A percentile compares a stretch with the other conserved stretches of the same genome.
Evolutionary conservation across 2,113 vertebrate genomes (phyloP).

Genomic region (Regulus satrapa): DNA sequence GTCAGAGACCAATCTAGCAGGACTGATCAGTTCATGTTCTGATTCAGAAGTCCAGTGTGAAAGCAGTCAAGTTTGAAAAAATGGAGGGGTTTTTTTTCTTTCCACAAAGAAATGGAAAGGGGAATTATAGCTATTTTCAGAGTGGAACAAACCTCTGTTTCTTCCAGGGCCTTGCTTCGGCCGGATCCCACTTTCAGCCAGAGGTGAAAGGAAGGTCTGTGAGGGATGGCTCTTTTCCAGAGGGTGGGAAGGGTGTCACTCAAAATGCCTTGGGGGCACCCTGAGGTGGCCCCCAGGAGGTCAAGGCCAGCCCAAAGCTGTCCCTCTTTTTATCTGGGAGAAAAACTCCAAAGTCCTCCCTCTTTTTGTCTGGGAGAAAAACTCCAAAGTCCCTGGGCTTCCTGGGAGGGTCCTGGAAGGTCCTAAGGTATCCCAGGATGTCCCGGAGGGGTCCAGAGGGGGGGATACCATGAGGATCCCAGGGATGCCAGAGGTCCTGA

Average conservation of each 20-base stretch:
- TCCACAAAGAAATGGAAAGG: background rate
- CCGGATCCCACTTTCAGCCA: background rate
- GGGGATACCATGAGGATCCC: too few species aligned
- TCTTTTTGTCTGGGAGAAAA: background rate
- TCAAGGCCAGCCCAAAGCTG: background rate
- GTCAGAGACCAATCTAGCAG: background rate
- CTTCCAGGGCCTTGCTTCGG: accelerated
- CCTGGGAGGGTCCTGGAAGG: too few species aligned
- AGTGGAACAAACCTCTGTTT: background rate
- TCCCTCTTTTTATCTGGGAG: background rate
- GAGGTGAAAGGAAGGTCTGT: too few species aligned
- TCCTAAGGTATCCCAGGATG: background rate
- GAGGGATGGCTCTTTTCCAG: background rate
- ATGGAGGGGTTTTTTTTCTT: background rate
- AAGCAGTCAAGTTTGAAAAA: background rate
- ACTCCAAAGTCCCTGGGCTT: accelerated
- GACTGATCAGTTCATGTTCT: background rate
- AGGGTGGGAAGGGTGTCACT: background rate
- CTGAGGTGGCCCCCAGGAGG: background rate
- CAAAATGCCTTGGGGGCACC: background rate
- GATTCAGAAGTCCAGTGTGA: background rate
- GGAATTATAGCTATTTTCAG: background rate
- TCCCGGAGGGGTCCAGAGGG: accelerated
- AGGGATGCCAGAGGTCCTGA: too few species aligned
- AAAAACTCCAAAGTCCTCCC: accelerated